A percentile compares a stretch with the other conserved stretches of the same genome.
Conservation (phyloP, 2,888 invertebrate genomes). For the Microctonus aethiopoides region DNA sequence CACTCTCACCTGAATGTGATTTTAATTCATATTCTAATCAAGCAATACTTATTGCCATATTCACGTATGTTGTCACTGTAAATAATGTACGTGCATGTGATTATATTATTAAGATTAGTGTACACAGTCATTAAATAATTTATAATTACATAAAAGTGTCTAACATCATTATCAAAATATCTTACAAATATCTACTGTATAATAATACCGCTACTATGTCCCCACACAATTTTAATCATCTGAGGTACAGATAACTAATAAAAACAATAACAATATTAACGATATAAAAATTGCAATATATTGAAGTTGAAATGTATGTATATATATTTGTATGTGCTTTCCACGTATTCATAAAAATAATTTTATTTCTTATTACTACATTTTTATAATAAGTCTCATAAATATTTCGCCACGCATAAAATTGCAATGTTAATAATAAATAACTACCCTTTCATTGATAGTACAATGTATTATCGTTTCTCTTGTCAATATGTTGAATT, state of each 20-base stretch:
- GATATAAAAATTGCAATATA: no score
- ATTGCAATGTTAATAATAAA: not conserved
- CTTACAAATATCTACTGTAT: no score
- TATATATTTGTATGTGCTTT: not conserved
- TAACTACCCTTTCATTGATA: not conserved
- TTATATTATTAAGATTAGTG: not conserved
- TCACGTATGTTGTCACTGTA: not conserved
- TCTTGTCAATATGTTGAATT: no score
- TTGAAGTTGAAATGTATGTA: not conserved
- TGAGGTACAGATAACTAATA: not conserved
- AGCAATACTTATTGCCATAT: not conserved
- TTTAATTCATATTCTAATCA: not conserved
- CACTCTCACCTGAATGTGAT: not conserved
- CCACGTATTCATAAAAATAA: no score
- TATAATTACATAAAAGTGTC: not conserved
- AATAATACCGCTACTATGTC: not conserved
- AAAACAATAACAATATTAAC: not conserved
- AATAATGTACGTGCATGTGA: not conserved
- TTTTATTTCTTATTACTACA: not conserved
- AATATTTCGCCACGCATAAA: slow-evolving; percentile 4
- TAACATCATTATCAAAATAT: no score
- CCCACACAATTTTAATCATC: not conserved
- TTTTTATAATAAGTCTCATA: not conserved
- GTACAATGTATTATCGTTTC: no score
- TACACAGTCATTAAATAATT: not conserved